Base-by-base conservation (phyloP, 2,113 vertebrate species). In the Zeus faber region DNA sequence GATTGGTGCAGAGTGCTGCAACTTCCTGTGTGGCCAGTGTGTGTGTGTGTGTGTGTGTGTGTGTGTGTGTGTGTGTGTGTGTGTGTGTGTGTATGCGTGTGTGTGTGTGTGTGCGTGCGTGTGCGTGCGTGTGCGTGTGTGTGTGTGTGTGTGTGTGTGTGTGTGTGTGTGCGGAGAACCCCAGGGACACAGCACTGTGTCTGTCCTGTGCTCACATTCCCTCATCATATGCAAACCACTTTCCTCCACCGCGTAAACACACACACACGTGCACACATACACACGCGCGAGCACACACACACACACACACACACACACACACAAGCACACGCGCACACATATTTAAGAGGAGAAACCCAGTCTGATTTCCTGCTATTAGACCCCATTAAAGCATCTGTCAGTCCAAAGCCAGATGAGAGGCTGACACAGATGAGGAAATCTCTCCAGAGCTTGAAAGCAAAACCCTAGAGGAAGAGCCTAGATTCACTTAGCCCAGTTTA, bases 361-460 rank as follows among this genome's bases (percentile, higher is more conserved):
- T 83, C 85, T 87, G 83, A 88, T 90, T 91, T 90, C 87, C 89
- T 88, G 90, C 81, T 85, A 88, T 91, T 88, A 89, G 72, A 52
- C 70, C 79, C 80, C 75, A 91, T 90, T 89, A 90, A 77, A 79
- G 81, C 54, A 85, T 76, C 86, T 86, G 87, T 89, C 87, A 89
- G 77, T 89, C 88, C 72, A 63, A 61, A 79, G 67, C 70, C 74
- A 88, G 85, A 86, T 83, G 85, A 89, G 83, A 84, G 83, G 76
- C 74, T 80, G 82, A 86, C 85, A 81, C 79, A 84, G 81, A 86
- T 77, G 62, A 79, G 79, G 78, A 76, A 85, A 74, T 62, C 77
- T 83, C 80, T 81, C 69, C 75, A 77, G 79, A 79, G 80, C 70
- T 76, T 62, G 72, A 65, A 67, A 77, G 50, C n/a, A n/a, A 26